phyloP scores from a whole-genome alignment of 2,113 vertebrate species.

The Cairina moschata region DNA sequence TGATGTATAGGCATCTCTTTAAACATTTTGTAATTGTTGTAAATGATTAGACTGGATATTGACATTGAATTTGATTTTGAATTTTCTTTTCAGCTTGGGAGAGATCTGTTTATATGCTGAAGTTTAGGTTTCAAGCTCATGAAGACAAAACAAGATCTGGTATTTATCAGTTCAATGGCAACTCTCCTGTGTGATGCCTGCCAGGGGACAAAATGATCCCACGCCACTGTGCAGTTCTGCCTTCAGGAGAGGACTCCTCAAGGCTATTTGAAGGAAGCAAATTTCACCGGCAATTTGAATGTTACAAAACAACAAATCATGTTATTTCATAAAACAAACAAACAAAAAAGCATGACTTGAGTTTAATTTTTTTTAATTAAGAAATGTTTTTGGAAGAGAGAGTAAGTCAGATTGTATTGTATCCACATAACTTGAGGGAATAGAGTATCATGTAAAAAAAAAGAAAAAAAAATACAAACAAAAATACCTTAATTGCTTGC shows the following conservation, averaged over 20 bases:
- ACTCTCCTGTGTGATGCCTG: neutral
- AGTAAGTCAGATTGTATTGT: neutral
- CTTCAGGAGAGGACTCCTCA: neutral
- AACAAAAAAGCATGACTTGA: neutral
- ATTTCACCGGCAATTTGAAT: neutral
- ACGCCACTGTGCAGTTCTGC: neutral
- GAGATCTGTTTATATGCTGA: neutral
- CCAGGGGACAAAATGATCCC: neutral
- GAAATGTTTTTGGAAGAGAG: neutral
- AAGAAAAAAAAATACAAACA: neutral
- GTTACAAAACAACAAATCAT: neutral
- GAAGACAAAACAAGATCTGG: neutral
- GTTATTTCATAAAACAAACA: neutral
- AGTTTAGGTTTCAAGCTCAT: neutral
- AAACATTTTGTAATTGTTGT: neutral
- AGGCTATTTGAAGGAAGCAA: neutral
- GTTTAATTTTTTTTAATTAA: neutral
- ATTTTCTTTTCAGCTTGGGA: neutral
- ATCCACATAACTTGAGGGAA: neutral
- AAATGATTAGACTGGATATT: neutral
- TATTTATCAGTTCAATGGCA: neutral
- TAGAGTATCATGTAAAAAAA: neutral
- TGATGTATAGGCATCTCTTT: neutral
- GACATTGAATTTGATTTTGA: neutral
- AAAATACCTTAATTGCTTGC: neutral